Conservation (phyloP, 2,888 invertebrate genomes). For the Apoda limacodes region DNA sequence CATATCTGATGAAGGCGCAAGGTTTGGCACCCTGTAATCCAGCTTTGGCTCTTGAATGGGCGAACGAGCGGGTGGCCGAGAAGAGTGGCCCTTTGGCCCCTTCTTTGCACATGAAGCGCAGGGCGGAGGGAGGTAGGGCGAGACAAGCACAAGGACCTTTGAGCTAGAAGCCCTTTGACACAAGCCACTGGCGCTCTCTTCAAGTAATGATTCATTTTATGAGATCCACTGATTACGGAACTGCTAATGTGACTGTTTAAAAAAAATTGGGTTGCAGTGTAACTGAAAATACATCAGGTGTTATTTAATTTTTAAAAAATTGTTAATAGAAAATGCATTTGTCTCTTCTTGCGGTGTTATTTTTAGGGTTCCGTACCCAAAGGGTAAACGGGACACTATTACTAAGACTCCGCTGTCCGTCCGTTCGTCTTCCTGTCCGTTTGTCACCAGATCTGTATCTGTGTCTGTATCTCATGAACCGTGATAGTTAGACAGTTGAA, state of each 20-base stretch:
- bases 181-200: slow-evolving; percentile 68
- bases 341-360: no score
- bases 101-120: slow-evolving; percentile 40
- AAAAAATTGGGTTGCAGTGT: no score
- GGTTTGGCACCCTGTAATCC: slow-evolving; percentile 67
- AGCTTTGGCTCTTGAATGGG: slow-evolving; percentile 64
- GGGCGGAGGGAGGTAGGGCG: slow-evolving; percentile 24
- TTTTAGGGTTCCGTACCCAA: no score
- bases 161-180: slow-evolving; percentile 67
- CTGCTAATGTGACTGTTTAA: slow-evolving; percentile 61
- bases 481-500: no score
- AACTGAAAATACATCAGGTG: no score
- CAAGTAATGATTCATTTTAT: slow-evolving; percentile 71
- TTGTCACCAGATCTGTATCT: no score
- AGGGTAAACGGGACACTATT: no score
- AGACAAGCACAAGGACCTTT: slow-evolving; percentile 53
- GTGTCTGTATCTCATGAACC: no score
- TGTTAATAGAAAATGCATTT: no score
- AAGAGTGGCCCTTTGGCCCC: slow-evolving; percentile 69
- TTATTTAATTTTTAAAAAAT: no score
- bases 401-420: no score
- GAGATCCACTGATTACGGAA: slow-evolving; percentile 67
- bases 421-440: no score
- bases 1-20: slow-evolving; percentile 65
- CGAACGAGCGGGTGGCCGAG: slow-evolving; percentile 65